A percentile compares a stretch with the other conserved stretches of the same genome.
Conservation (phyloP, 2,113 vertebrate species). For the Chionis minor region DNA sequence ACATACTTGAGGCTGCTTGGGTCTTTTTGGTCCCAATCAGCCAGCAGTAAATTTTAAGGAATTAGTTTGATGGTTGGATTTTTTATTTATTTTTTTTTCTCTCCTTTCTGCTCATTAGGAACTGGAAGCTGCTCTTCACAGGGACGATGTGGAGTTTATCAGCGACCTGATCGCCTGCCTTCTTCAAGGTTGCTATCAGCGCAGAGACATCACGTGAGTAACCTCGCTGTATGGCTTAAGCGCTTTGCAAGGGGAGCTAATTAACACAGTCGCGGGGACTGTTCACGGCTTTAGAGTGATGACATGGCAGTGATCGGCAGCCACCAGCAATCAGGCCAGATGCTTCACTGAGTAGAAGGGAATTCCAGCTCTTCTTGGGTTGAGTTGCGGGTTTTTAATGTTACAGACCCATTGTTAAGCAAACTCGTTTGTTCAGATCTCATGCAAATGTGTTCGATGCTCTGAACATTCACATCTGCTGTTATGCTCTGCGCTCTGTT, state of each 20-base stretch:
- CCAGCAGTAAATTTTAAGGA: neutral
- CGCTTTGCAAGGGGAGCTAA: conserved; percentile 15
- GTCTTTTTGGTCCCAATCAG: neutral
- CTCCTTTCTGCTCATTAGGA: conserved; percentile 76
- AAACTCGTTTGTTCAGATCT: neutral
- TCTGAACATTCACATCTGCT: neutral
- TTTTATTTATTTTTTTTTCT: neutral
- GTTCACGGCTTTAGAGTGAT: conserved; percentile 25
- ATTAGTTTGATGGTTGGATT: neutral
- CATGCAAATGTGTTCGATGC: neutral
- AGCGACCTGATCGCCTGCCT: conserved; percentile 91
- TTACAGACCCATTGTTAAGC: neutral
- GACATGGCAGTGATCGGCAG: neutral
- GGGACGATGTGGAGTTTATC: conserved; percentile 91
- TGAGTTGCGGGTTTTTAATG: neutral
- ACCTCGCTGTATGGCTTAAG: neutral
- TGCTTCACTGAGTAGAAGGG: neutral
- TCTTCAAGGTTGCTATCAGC: conserved; percentile 97
- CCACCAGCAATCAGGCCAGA: conserved; percentile 4
- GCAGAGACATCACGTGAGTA: conserved; percentile 96
- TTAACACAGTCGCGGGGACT: neutral
- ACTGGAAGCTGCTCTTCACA: conserved; percentile 91
- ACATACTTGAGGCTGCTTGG: neutral
- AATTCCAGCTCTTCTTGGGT: conserved; percentile 1
- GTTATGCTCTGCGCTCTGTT: neutral